Percentiles rank a stretch among this genome's conserved stretches.
These are phyloP conservation scores for Steinernema carpocapsae DNA, from an alignment of 2,888 invertebrate species.

Conservation along the genomic window DNA sequence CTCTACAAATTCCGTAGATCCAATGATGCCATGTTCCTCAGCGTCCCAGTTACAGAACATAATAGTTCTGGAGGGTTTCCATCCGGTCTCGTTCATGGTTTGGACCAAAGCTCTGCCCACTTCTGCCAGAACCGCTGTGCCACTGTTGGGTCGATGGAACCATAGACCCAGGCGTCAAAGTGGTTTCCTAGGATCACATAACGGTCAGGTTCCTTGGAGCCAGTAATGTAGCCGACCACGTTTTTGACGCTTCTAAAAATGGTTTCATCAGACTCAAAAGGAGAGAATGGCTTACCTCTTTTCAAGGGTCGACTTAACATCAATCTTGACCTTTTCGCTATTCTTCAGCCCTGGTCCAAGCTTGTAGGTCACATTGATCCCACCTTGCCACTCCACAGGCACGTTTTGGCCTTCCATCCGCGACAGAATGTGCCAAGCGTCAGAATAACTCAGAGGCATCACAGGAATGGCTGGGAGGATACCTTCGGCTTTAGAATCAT, in stretches of 20 bases:
- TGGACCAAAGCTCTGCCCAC: slow-evolving; percentile 66
- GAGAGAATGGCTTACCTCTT: slow-evolving; percentile 43
- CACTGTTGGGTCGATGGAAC: slow-evolving; percentile 72
- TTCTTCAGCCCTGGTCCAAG: slow-evolving; percentile 69
- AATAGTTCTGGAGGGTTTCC: slow-evolving; percentile 72
- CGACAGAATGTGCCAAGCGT: slow-evolving; percentile 67
- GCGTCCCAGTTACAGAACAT: slow-evolving; percentile 72
- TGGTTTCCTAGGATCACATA: slow-evolving; percentile 73
- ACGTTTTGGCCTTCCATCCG: slow-evolving; percentile 66
- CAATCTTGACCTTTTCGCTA: slow-evolving; percentile 37
- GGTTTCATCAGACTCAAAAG: neutral
- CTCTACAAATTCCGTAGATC: slow-evolving; percentile 73
- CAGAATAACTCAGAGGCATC: slow-evolving; percentile 70
- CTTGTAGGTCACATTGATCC: slow-evolving; percentile 70
- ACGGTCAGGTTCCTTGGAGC: slow-evolving; percentile 70
- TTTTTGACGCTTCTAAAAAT: slow-evolving; percentile 63
- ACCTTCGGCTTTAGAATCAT: slow-evolving; percentile 49
- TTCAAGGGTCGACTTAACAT: slow-evolving; percentile 40
- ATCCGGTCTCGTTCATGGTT: slow-evolving; percentile 68
- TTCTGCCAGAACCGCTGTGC: slow-evolving; percentile 73
- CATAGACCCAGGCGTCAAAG: slow-evolving; percentile 73
- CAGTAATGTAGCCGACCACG: slow-evolving; percentile 69
- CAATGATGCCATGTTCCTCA: slow-evolving; percentile 72
- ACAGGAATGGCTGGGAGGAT: slow-evolving; percentile 70
- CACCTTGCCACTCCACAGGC: slow-evolving; percentile 70